These are phyloP conservation scores for Crenuchus spilurus DNA, from an alignment of 2,797 vertebrate genomes.

Conservation along the genomic window DNA sequence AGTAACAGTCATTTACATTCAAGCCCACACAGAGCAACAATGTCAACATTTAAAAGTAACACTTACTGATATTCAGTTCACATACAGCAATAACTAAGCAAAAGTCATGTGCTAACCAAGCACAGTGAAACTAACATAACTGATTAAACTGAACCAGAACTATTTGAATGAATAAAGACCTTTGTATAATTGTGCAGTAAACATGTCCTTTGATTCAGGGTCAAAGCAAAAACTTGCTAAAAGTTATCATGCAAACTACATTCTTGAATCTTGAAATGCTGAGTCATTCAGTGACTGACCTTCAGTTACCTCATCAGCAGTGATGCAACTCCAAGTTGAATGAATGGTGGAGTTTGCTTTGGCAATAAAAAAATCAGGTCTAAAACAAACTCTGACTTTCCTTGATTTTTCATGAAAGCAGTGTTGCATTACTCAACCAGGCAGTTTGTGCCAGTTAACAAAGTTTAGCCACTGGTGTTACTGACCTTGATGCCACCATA, in stretches of 20 bases:
- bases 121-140: background rate
- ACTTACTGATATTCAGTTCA: background rate
- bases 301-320: background rate
- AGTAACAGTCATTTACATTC: no score
- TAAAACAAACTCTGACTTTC: constrained; percentile 25
- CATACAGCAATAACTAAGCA: background rate
- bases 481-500: background rate
- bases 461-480: background rate
- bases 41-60: no score
- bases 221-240: background rate
- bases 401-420: constrained; percentile 2
- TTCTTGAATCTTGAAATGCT: background rate
- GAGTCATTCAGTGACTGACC: constrained; percentile 9
- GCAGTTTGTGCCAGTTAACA: background rate
- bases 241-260: background rate
- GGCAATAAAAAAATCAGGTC: background rate
- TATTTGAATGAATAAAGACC: no score
- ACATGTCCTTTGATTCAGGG: background rate
- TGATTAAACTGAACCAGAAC: background rate
- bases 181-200: background rate
- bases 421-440: background rate
- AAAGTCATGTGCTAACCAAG: background rate
- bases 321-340: background rate
- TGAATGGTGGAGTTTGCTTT: background rate
- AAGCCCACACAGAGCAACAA: no score